Conservation (phyloP, 1,140 invertebrate genomes). For the Drosophila sp. region DNA sequence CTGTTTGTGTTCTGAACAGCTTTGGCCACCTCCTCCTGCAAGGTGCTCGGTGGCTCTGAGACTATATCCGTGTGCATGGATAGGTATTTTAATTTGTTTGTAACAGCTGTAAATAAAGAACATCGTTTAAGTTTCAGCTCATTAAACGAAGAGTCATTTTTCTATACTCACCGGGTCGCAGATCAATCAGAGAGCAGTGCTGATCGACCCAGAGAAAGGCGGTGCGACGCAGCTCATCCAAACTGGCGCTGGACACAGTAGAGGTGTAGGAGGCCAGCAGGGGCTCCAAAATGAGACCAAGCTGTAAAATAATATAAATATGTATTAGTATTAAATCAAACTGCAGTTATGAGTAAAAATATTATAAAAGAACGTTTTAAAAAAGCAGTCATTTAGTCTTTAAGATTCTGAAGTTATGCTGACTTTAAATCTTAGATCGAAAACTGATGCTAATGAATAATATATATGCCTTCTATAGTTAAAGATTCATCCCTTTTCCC, state of each 20-base stretch:
- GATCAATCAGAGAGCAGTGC: conserved; percentile 96
- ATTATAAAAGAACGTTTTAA: too few relatives aligned
- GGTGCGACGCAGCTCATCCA: conserved; percentile 96
- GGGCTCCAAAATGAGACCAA: conserved; percentile 95
- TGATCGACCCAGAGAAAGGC: conserved; percentile 97
- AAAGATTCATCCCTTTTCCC: too few relatives aligned
- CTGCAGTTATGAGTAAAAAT: not conserved
- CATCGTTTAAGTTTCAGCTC: not conserved
- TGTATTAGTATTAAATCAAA: not conserved
- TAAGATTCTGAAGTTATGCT: too few relatives aligned
- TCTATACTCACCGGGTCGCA: conserved; percentile 91
- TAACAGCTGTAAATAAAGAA: conserved; percentile 89
- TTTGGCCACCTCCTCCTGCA: conserved; percentile 92
- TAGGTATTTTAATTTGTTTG: conserved; percentile 95
- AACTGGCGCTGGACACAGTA: conserved; percentile 94
- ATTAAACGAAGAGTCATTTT: not conserved
- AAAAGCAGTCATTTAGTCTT: too few relatives aligned
- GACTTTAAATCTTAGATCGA: too few relatives aligned
- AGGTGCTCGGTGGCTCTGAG: conserved; percentile 91
- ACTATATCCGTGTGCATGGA: conserved; percentile 97
- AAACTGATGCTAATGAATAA: too few relatives aligned
- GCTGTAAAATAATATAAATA: conserved; percentile 86
- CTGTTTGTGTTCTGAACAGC: conserved; percentile 74
- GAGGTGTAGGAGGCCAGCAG: conserved; percentile 95
- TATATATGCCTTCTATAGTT: too few relatives aligned